phyloP scores from a whole-genome alignment of 2,888 invertebrate species.

The Drosophila mimica region DNA sequence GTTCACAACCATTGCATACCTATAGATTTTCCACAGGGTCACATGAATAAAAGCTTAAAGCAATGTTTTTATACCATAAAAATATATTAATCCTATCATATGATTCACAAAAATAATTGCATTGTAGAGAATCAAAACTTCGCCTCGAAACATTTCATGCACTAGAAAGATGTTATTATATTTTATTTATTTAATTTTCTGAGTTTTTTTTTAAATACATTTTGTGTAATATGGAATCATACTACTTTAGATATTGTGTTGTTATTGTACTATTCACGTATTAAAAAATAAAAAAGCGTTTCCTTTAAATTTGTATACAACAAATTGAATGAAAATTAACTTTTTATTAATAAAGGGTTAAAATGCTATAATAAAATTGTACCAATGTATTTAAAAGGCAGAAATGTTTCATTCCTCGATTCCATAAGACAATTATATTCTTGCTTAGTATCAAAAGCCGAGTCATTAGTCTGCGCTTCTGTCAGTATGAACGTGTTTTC shows the following conservation, averaged over 20 bases:
- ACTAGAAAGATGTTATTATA: neutral
- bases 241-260: neutral
- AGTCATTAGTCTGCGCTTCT: neutral
- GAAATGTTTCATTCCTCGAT: neutral
- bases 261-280: neutral
- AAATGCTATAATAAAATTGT: neutral
- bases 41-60: slow-evolving; percentile 70
- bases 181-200: neutral
- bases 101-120: neutral
- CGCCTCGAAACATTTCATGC: neutral
- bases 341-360: neutral
- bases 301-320: neutral
- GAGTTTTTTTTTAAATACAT: neutral
- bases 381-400: neutral
- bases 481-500: neutral
- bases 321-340: neutral
- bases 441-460: neutral
- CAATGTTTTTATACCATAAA: slow-evolving; percentile 64
- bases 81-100: slow-evolving; percentile 26
- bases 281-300: neutral
- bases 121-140: neutral
- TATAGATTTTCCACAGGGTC: slow-evolving; percentile 68
- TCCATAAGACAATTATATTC: neutral
- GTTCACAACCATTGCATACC: slow-evolving; percentile 69
- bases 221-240: neutral